Percentiles rank a stretch among this genome's conserved stretches.
phyloP scores from a whole-genome alignment of 2,888 invertebrate genomes.

The Disparrhopalites patrizii region DNA sequence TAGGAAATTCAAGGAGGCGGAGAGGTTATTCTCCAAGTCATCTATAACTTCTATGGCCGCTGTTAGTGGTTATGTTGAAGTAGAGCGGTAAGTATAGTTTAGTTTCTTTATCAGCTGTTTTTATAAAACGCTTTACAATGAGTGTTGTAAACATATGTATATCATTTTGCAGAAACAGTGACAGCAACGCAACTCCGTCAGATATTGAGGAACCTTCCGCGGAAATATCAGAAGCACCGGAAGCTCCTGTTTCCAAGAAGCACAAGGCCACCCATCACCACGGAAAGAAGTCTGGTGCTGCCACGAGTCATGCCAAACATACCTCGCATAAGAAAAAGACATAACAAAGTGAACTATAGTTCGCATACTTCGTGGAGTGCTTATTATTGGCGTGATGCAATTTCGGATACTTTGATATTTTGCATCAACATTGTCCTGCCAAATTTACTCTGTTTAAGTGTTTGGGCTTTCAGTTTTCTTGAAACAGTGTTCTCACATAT shows the following conservation, averaged over 20 bases:
- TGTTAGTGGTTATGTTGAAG: slow-evolving; percentile 72
- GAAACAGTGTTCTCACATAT: no score
- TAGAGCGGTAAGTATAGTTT: slow-evolving; percentile 8
- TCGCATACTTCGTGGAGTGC: neutral
- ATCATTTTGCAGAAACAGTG: slow-evolving; percentile 32
- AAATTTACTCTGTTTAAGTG: neutral
- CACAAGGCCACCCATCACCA: slow-evolving; percentile 31
- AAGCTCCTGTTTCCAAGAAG: slow-evolving; percentile 23
- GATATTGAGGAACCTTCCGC: slow-evolving; percentile 52
- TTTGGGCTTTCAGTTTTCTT: no score
- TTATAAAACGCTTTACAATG: no score
- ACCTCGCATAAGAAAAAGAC: slow-evolving; percentile 31
- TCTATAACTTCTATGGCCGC: slow-evolving; percentile 97
- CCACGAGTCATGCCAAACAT: slow-evolving; percentile 35
- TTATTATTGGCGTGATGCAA: neutral
- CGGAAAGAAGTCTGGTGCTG: slow-evolving; percentile 21
- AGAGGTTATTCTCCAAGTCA: slow-evolving; percentile 92
- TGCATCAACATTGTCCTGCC: neutral
- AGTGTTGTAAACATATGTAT: neutral
- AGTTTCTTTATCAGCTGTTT: no score
- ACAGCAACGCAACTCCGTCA: slow-evolving; percentile 43
- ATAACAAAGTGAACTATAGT: neutral
- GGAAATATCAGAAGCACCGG: slow-evolving; percentile 50
- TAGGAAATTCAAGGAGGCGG: slow-evolving; percentile 95
- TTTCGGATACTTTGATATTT: neutral